A percentile compares a stretch with the other conserved stretches of the same genome.
Evolutionary conservation across 2,888 invertebrate genomes (phyloP).

Genomic region (Leistus spinibarbis): DNA sequence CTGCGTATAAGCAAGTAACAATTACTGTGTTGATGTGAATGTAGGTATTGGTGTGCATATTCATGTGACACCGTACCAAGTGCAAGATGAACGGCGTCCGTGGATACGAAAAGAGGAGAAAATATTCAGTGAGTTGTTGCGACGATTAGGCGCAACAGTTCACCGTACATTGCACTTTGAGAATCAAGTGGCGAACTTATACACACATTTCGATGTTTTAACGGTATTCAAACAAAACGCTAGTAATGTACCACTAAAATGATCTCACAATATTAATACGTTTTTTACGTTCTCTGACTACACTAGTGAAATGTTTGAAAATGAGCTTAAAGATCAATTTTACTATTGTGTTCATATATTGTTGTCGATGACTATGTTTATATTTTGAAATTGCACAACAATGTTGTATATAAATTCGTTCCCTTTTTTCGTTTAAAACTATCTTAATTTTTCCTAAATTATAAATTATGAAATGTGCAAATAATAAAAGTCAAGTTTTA

Average conservation of each 20-base stretch:
- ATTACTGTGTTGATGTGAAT: constrained; percentile 7
- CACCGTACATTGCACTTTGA: constrained; percentile 68
- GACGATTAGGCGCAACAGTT: constrained; percentile 70
- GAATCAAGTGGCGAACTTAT: constrained; percentile 63
- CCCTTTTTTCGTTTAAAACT: background rate
- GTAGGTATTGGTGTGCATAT: constrained; percentile 73
- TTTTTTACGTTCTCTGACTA: background rate
- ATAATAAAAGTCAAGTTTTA: constrained; percentile 25
- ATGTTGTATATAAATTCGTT: background rate
- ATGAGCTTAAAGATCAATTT: background rate
- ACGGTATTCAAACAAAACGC: constrained; percentile 60
- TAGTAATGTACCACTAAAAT: constrained; percentile 18
- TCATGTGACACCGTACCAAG: constrained; percentile 92
- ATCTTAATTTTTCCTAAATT: constrained; percentile 20
- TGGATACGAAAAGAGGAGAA: constrained; percentile 88
- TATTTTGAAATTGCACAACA: background rate
- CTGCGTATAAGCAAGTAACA: no score
- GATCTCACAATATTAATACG: constrained; percentile 19
- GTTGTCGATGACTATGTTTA: background rate
- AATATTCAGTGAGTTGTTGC: constrained; percentile 71
- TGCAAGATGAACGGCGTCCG: constrained; percentile 76
- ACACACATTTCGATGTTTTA: constrained; percentile 80
- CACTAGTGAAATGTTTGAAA: background rate
- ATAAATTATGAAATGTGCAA: constrained; percentile 23
- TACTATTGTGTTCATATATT: background rate